A percentile compares a stretch with the other conserved stretches of the same genome.
phyloP scores from a whole-genome alignment of 2,888 invertebrate species.

The Idaea straminata region DNA sequence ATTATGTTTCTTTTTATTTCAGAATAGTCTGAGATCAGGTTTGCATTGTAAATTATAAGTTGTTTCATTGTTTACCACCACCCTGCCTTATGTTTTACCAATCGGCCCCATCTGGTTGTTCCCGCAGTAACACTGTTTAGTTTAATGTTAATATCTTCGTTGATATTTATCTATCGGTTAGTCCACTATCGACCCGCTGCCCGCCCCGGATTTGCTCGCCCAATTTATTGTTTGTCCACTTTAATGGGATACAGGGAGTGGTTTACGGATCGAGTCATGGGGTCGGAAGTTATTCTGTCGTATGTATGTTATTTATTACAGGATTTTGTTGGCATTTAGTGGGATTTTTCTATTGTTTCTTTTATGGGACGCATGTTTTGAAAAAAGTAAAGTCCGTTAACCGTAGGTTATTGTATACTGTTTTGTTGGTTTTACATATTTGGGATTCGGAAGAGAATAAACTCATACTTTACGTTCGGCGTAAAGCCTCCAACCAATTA shows the following conservation, averaged over 20 bases:
- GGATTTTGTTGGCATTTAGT: constrained; percentile 1
- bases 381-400: neutral
- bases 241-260: constrained; percentile 21
- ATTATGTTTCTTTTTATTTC: no score
- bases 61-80: neutral
- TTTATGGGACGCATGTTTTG: constrained; percentile 1
- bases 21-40: no score
- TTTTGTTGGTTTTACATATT: neutral
- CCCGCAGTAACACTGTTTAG: neutral
- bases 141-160: constrained; percentile 22
- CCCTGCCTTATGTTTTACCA: neutral
- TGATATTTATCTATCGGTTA: constrained; percentile 27
- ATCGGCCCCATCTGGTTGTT: neutral
- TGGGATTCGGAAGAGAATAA: neutral
- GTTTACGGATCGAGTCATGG: constrained; percentile 11
- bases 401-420: neutral
- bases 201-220: constrained; percentile 43
- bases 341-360: neutral
- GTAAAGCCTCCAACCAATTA: neutral
- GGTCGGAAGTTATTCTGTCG: neutral
- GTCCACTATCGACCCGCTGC: constrained; percentile 9
- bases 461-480: neutral
- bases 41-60: neutral
- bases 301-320: neutral
- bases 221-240: constrained; percentile 49